A percentile compares a stretch with the other conserved stretches of the same genome.
phyloP scores from a whole-genome alignment of 1,140 invertebrate species.

The Nilaparvata lugens region DNA sequence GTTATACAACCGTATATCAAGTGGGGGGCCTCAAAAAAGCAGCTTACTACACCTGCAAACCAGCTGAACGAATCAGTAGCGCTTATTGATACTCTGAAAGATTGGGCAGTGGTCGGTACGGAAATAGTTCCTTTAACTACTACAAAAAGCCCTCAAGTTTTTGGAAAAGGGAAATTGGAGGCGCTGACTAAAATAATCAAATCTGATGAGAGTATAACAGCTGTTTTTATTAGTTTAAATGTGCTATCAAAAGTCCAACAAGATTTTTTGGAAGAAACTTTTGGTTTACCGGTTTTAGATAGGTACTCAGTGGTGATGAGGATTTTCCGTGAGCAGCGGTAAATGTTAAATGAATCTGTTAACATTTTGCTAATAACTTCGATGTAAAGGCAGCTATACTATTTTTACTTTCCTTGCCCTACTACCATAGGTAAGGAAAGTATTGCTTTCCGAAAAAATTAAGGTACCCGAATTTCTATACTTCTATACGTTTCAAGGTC shows the following conservation, averaged over 20 bases:
- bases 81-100: constrained; percentile 56
- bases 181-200: constrained; percentile 39
- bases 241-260: constrained; percentile 55
- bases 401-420: too few relatives aligned
- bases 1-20: constrained; percentile 70
- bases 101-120: constrained; percentile 59
- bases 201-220: constrained; percentile 41
- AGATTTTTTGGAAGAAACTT: constrained; percentile 44
- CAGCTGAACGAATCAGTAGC: constrained; percentile 66
- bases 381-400: too few relatives aligned
- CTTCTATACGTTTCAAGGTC: too few relatives aligned
- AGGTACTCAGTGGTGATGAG: constrained; percentile 75
- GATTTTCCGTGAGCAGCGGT: constrained; percentile 74
- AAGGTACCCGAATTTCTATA: too few relatives aligned
- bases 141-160: constrained; percentile 49
- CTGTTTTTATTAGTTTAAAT: constrained; percentile 67
- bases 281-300: constrained; percentile 64
- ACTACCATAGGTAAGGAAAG: too few relatives aligned
- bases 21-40: constrained; percentile 50
- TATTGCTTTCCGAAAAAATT: too few relatives aligned
- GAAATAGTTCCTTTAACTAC: constrained; percentile 44
- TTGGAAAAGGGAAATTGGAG: constrained; percentile 57
- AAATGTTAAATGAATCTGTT: too few relatives aligned
- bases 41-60: constrained; percentile 45
- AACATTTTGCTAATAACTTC: too few relatives aligned